Conservation (phyloP, 1,140 invertebrate species). For the Scaptomyza graminum region DNA sequence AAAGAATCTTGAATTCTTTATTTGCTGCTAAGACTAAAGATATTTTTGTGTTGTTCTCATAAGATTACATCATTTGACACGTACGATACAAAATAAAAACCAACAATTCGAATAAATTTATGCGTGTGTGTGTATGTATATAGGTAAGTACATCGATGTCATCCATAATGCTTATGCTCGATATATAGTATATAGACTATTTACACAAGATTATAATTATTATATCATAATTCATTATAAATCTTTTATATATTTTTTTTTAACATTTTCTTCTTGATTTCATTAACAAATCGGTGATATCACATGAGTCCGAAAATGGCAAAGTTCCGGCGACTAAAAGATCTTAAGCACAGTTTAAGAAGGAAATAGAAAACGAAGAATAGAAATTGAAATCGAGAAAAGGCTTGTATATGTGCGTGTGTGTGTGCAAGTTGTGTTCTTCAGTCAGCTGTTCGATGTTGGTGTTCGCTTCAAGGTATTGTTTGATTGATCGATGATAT, state of each 20-base stretch:
- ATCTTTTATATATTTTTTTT: constrained; percentile 59
- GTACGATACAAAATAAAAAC: constrained; percentile 25
- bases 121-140: constrained; percentile 27
- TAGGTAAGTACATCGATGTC: constrained; percentile 39
- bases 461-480: constrained; percentile 35
- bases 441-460: constrained; percentile 65
- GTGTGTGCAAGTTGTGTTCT: constrained; percentile 67
- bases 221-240: constrained; percentile 54
- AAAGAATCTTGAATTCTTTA: constrained; percentile 83
- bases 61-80: constrained; percentile 36
- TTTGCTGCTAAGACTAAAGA: constrained; percentile 80
- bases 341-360: constrained; percentile 62
- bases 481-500: constrained; percentile 28
- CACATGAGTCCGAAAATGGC: constrained; percentile 83
- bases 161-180: constrained; percentile 49
- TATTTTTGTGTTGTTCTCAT: constrained; percentile 64
- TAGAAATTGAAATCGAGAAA: constrained; percentile 11
- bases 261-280: constrained; percentile 72
- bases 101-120: constrained; percentile 34
- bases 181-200: constrained; percentile 70
- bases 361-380: constrained; percentile 26
- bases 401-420: constrained; percentile 27
- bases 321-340: constrained; percentile 83
- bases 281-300: constrained; percentile 80
- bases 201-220: constrained; percentile 63